phyloP scores from a whole-genome alignment of 2,797 vertebrate genomes.

The Arrhamphus sclerolepis region DNA sequence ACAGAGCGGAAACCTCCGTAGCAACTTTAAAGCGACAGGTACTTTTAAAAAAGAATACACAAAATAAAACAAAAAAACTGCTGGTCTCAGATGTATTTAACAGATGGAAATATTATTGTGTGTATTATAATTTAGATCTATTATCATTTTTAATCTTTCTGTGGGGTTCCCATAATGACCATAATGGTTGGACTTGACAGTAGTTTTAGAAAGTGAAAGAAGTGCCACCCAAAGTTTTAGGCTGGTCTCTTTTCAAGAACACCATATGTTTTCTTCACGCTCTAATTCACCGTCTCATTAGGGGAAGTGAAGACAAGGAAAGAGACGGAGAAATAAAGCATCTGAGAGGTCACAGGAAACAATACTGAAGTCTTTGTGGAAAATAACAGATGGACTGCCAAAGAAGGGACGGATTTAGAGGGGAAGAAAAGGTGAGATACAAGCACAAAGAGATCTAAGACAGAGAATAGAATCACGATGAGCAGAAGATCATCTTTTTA shows the following conservation, averaged over 20 bases:
- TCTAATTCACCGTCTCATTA: slow-evolving; percentile 45
- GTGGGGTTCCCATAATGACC: neutral
- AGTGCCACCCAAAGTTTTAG: slow-evolving; percentile 15
- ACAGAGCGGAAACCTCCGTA: no score
- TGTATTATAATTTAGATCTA: no score
- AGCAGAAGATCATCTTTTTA: slow-evolving; percentile 14
- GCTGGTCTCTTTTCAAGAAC: slow-evolving; percentile 5
- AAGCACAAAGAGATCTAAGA: neutral
- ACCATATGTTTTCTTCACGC: slow-evolving; percentile 28
- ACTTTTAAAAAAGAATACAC: no score
- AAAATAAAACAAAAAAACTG: no score
- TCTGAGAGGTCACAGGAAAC: slow-evolving; percentile 2
- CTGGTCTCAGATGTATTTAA: no score
- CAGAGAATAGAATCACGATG: no score
- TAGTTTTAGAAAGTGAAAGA: slow-evolving; percentile 25
- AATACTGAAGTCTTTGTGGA: slow-evolving; percentile 27
- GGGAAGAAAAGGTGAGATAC: slow-evolving; percentile 9
- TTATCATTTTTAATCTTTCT: neutral
- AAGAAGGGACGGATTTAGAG: neutral
- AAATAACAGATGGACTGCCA: slow-evolving; percentile 18
- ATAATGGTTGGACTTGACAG: slow-evolving; percentile 2
- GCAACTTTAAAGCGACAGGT: no score
- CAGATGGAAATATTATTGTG: no score
- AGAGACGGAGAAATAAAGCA: slow-evolving; percentile 1
- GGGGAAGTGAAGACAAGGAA: slow-evolving; percentile 6